Conservation (phyloP, 1,140 invertebrate species). For the Sweltsa coloradensis region DNA sequence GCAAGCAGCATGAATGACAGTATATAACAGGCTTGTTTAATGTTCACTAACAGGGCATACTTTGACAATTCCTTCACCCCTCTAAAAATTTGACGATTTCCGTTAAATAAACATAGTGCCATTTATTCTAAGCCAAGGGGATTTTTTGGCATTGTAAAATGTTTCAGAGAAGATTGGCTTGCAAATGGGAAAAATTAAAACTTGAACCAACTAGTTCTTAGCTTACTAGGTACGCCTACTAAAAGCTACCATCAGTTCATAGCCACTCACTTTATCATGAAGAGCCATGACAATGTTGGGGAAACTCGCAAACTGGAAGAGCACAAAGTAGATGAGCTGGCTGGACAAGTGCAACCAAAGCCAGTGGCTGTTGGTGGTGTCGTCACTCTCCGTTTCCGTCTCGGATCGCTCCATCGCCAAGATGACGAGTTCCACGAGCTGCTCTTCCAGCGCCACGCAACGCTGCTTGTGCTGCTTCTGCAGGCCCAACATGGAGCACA, state of each 20-base stretch:
- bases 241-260: too few species aligned
- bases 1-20: not conserved
- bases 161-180: too few species aligned
- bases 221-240: too few species aligned
- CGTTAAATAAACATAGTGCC: too few species aligned
- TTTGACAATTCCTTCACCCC: not conserved
- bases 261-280: conserved; percentile 70
- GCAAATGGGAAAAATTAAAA: too few species aligned
- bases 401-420: conserved; percentile 86
- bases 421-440: conserved; percentile 84
- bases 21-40: not conserved
- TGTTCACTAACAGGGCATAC: not conserved
- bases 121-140: too few species aligned
- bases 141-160: too few species aligned
- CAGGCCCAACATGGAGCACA: conserved; percentile 84
- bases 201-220: too few species aligned
- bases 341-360: conserved; percentile 89
- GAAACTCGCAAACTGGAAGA: conserved; percentile 89
- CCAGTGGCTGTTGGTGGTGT: conserved; percentile 63
- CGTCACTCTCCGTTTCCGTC: conserved; percentile 44
- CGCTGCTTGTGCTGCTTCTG: conserved; percentile 88
- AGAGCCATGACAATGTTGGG: conserved; percentile 81
- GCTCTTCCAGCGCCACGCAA: conserved; percentile 82
- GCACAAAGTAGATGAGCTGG: conserved; percentile 90
- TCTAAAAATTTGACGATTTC: not conserved